Percentiles rank a stretch among this genome's conserved stretches.
Conservation (phyloP, 2,888 invertebrate genomes). For the Druceiella hillmani region DNA sequence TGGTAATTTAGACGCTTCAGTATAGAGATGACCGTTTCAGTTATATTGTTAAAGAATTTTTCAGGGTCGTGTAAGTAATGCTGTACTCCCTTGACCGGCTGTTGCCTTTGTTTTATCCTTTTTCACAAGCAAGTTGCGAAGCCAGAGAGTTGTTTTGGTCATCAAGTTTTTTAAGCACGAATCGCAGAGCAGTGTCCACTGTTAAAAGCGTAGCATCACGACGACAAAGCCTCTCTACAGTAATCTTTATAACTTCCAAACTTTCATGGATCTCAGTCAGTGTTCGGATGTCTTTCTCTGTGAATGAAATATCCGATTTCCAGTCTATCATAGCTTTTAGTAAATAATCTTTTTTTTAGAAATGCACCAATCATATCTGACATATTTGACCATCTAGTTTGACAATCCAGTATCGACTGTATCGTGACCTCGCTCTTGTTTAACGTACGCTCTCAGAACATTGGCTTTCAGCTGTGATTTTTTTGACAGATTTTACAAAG, state of each 20-base stretch:
- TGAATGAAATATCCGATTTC: conserved; percentile 9
- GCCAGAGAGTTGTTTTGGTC: not conserved
- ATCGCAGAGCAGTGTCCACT: conserved; percentile 16
- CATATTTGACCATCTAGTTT: conserved; percentile 22
- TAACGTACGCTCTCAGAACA: conserved; percentile 18
- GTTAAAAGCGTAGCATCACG: conserved; percentile 19
- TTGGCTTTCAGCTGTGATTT: too few species aligned
- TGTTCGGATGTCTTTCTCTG: conserved; percentile 15
- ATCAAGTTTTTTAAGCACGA: conserved; percentile 1
- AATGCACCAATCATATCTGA: conserved; percentile 17
- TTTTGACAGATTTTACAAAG: too few species aligned
- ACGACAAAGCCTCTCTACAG: conserved; percentile 21
- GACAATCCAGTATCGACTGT: conserved; percentile 17
- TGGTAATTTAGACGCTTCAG: too few species aligned
- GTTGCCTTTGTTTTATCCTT: not conserved
- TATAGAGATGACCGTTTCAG: not conserved
- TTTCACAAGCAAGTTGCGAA: not conserved
- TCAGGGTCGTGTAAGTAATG: not conserved
- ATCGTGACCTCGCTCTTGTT: conserved; percentile 16
- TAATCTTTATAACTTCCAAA: conserved; percentile 20
- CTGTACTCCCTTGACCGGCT: not conserved
- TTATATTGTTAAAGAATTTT: not conserved
- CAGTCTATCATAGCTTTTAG: conserved; percentile 22
- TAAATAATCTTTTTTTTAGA: conserved; percentile 15
- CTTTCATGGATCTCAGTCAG: conserved; percentile 11